Conservation (phyloP, 2,888 invertebrate species). For the Ferrisia virgata region DNA sequence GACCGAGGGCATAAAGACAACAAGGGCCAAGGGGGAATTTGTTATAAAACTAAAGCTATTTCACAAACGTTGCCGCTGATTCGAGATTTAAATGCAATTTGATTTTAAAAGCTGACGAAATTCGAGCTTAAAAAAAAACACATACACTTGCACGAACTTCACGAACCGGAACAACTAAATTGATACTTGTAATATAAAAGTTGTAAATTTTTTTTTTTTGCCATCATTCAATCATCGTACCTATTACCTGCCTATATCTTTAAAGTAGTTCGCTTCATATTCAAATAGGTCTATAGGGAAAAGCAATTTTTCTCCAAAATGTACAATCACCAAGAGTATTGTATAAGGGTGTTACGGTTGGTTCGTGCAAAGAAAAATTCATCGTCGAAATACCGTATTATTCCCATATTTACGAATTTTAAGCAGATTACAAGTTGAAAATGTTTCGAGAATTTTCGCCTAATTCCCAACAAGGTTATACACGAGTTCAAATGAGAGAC, state of each 20-base stretch:
- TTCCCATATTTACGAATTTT: not conserved
- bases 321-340: not conserved
- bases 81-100: conserved; percentile 2
- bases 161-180: not conserved
- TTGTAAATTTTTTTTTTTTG: not conserved
- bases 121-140: not conserved
- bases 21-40: not conserved
- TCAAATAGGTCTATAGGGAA: not conserved
- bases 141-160: too few relatives aligned
- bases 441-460: not conserved
- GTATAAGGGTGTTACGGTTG: not conserved
- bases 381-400: not conserved
- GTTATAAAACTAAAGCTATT: not conserved
- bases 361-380: not conserved
- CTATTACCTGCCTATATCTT: too few relatives aligned
- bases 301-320: not conserved
- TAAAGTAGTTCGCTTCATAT: not conserved
- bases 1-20: too few relatives aligned
- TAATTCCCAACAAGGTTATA: not conserved
- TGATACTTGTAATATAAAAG: not conserved
- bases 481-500: not conserved
- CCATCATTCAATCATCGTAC: not conserved
- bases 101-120: not conserved
- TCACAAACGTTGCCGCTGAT: not conserved
- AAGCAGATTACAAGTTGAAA: not conserved